Conservation (phyloP, 2,888 invertebrate genomes). For the Drosophila pseudotalamancana region DNA sequence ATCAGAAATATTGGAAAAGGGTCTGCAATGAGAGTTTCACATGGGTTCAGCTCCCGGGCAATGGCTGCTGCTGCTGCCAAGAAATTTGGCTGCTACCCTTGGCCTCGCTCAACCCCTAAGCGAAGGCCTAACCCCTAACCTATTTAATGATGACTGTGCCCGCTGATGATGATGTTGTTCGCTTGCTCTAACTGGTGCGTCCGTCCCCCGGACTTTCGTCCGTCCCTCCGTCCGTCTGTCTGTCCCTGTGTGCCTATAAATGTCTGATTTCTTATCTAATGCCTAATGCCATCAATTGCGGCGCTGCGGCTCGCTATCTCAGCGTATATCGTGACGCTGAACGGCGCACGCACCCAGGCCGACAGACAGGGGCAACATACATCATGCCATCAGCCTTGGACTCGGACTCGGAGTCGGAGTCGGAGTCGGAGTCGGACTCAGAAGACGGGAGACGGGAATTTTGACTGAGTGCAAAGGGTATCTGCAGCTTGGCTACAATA, state of each 20-base stretch:
- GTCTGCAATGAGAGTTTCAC: neutral
- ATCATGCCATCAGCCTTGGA: constrained; percentile 39
- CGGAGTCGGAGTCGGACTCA: neutral
- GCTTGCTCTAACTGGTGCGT: neutral
- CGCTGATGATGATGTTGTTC: constrained; percentile 31
- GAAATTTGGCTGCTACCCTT: constrained; percentile 18
- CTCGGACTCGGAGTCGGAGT: neutral
- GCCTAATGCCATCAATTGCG: constrained; percentile 81
- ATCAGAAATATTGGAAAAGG: neutral
- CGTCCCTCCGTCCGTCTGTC: constrained; percentile 10
- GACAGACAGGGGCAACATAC: constrained; percentile 33
- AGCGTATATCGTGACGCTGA: constrained; percentile 68
- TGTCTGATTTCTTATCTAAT: constrained; percentile 82
- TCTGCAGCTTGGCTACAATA: constrained; percentile 63
- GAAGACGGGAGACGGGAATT: neutral
- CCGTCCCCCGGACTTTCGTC: neutral
- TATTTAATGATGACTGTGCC: constrained; percentile 20
- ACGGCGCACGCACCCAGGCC: constrained; percentile 52
- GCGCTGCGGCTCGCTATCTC: constrained; percentile 66
- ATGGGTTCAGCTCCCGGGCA: neutral
- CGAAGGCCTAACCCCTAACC: constrained; percentile 22
- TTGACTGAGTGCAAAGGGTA: constrained; percentile 52
- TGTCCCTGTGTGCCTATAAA: constrained; percentile 54
- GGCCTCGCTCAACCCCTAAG: constrained; percentile 12
- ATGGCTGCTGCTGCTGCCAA: constrained; percentile 6